Evolutionary conservation across 1,140 invertebrate species (phyloP), one percentile per base, ranked within the genome.

Genomic region (Protaetia brevitarsis): DNA sequence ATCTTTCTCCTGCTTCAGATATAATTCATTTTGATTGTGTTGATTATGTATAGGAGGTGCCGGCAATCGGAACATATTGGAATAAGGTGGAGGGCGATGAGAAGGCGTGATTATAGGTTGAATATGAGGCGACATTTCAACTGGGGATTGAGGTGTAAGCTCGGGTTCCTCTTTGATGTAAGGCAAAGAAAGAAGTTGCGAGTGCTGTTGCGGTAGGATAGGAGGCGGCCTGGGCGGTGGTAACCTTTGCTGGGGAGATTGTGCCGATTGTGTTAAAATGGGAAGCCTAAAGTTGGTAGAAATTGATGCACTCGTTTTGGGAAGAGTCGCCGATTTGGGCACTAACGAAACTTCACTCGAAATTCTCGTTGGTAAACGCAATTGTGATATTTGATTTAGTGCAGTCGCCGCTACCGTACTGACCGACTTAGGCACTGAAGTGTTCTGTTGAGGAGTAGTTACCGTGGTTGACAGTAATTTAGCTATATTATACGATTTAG

Each of bases 341-440:
- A 51, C 41, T 3, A 51, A 51, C 41, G 41, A 51, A 51, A 51
- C 41, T 51, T 51, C 41, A 2, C 11, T 51, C 19, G 41, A 51
- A 23, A 51, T 51, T 7, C 41, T 16, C 11, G 41, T 51, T 0
- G 41, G 41, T 51, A 51, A 23, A 23, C 41, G 13, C 21, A 51
- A 16, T 51, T 51, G 41, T 23, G 41, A n/a, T n/a, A n/a, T n/a
- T n/a, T n/a, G n/a, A n/a, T n/a, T n/a, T n/a, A n/a, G n/a, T n/a
- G n/a, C 6, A 51, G 11, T 11, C 6, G 41, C 26, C 5, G 16
- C 26, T 51, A 51, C 41, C 26, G 26, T 23, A 51, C 41, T 51
- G 26, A 51, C 41, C 16, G 41, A 23, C 26, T 51, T 51, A 51
- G 41, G 41, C 41, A 51, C 41, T 51, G 41, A n/a, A n/a, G n/a